Evolutionary conservation across 2,113 vertebrate species (phyloP), one percentile per base, ranked within the genome.

Genomic region (Aramus guarauna): DNA sequence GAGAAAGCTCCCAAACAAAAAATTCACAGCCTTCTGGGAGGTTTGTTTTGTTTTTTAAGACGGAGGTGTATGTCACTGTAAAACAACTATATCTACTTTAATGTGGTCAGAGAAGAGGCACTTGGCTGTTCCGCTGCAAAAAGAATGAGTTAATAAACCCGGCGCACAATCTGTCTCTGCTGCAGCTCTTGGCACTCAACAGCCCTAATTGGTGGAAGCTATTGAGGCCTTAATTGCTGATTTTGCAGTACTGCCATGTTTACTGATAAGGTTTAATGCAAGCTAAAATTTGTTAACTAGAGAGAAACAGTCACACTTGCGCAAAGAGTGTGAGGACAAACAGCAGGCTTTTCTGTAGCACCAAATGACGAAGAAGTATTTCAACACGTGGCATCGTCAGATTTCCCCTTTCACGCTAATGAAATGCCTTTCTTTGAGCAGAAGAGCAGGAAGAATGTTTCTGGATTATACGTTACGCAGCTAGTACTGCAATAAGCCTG

Each of bases 401-500:
- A 97, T 97, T 96, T 94, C 88, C 86, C 92, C 81, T 95, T 91
- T 94, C 94, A 95, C 93, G 58, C 92, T 98, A 94, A 80, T 92
- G 94, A 94, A 98, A 97, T 92, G 89, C 95, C 92, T 92, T 92
- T 88, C 56, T 93, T 91, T n/a, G 71, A 95, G 92, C 94, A 97
- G 90, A 96, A 98, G 94, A 97, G 22, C 41, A 86, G 96, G 95
- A 97, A 96, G 92, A 97, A 96, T 96, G 73, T 90, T 67, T 21
- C 10, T 26, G 27, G 36, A 18, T 47, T 74, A 26, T 8, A 18
- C 2, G 15, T 97, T 98, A 94, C 55, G 32, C 76, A 94, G 64
- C 88, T 82, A 39, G 87, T 95, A 96, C 87, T 96, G 90, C 97
- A 98, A 97, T 98, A 98, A 98, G 94, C 97, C 90, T 97, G 8